Base-by-base conservation (phyloP, 1,140 invertebrate species). In the Eulimnadia texana region DNA sequence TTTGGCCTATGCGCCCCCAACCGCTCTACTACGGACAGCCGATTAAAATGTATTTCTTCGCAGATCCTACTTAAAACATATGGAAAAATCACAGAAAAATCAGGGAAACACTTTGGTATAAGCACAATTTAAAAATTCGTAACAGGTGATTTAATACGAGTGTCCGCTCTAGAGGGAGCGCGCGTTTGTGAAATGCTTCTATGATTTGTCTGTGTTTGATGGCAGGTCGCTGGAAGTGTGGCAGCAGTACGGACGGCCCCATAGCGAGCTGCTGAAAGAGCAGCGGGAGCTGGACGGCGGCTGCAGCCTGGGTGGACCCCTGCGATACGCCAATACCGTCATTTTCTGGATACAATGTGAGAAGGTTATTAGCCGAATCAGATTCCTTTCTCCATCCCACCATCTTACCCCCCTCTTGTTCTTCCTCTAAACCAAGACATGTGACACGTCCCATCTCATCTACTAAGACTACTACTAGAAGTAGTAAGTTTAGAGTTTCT, bases 341-440 rank as follows among this genome's bases (percentile, higher is more conserved):
- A 80, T 94, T 20, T 75, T 95, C 3, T 93, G 89, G 90, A 72
- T 94, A 0, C 79, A 82, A 64, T 90, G 87, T 70, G 79, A 90
- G 64, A 81, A 85, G 80, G 82, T 84, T 72, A 72, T 73, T 73
- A 49, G 50, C 65, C 27, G 50, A 47, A 57, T 16, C 50, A 49
- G 16, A n/a, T 42, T 42, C 33, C 33, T 42, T 16, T 42, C 33
- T 6, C 6, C 33, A 20, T 50, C 22, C 19, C 1, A 10, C 51
- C 51, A 53, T 53, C 6, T 53, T 23, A 53, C 19, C 11, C 3
- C 6, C 50, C 2, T n/a, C 23, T 50, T n/a, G 2, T 22, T 19
- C 6, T 50, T 50, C 3, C 23, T 50, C 19, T 50, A 22, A 50
- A 19, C 23, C 23, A 3, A n/a, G 19, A 19, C 23, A 50, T 2